Base-by-base conservation (phyloP, 2,888 invertebrate genomes). In the Pandemis heparana region DNA sequence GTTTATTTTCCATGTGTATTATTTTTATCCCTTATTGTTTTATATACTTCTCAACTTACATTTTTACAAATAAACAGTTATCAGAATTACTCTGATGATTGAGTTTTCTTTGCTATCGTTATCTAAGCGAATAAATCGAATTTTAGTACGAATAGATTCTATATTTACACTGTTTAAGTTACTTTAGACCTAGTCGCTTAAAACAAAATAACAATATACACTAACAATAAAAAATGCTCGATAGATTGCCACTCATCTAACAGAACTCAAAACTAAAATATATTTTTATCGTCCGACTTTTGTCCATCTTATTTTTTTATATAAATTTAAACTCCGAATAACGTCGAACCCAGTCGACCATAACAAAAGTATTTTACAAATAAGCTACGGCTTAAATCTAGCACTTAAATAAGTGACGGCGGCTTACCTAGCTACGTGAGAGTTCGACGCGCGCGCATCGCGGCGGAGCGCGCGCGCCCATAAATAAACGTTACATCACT, bases 131-230 rank as follows among this genome's bases (percentile, higher is more conserved):
- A 84, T 85, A 82, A 90, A 90, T 89, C 91, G 86, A 90, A 88
- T 85, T 91, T 91, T 89, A 91, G 89, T 91, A 89, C 79, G 87
- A 85, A 90, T 92, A 92, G 88, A 90, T 89, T 91, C 89, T 82
- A 84, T 94, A 94, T 93, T 92, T 93, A 93, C 94, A 93, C 81
- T 82, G 83, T 90, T 93, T 93, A 92, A 92, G 89, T 94, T 93
- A 94, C 82, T 91, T 92, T 94, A 92, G 87, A 91, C 84, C 88
- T 92, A 93, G 84, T 87, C 87, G 87, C 94, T 94, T 94, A 94
- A 92, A 94, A 94, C 94, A 94, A 94, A 94, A 93, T 94, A 94
- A 94, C 94, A 94, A 94, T 94, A 92, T 92, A 94, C 92, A 93
- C 91, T 94, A 93, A 93, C 92, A 88, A 91, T 93, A 91, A 92